A percentile compares a stretch with the other conserved stretches of the same genome.
phyloP scores from a whole-genome alignment of 1,140 invertebrate genomes.

The Hylaeus anthracinus region DNA sequence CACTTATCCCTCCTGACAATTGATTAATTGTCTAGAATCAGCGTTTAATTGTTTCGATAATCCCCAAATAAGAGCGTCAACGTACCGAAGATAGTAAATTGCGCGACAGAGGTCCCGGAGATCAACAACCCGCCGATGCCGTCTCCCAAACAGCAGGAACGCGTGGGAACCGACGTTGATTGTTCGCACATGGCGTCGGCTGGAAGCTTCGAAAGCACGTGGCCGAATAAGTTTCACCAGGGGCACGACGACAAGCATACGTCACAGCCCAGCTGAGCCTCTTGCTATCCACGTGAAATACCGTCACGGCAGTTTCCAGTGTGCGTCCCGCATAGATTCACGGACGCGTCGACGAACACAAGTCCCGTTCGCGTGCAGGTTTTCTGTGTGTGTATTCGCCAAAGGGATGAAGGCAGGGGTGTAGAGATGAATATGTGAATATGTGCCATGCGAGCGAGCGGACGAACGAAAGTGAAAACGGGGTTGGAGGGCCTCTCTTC shows the following conservation, averaged over 20 bases:
- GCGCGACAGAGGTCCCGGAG: background rate
- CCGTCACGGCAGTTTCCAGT: conserved; percentile 8
- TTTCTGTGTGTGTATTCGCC: conserved; percentile 22
- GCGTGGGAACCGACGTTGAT: conserved; percentile 2
- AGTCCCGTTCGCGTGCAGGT: background rate
- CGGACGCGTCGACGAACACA: background rate
- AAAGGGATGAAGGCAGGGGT: conserved; percentile 38
- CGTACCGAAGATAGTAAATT: too few relatives aligned
- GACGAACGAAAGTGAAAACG: conserved; percentile 77
- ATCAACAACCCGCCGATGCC: conserved; percentile 1
- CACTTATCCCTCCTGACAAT: too few relatives aligned
- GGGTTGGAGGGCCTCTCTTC: conserved; percentile 68
- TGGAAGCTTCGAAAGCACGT: conserved; percentile 35
- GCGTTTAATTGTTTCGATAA: too few relatives aligned
- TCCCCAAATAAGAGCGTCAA: too few relatives aligned
- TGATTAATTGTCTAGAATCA: too few relatives aligned
- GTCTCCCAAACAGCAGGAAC: background rate
- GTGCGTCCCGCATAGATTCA: conserved; percentile 11
- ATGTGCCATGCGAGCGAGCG: conserved; percentile 72
- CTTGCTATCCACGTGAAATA: conserved; percentile 34
- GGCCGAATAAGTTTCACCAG: conserved; percentile 66
- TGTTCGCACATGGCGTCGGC: background rate
- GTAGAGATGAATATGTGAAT: conserved; percentile 74
- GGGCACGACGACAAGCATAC: conserved; percentile 49
- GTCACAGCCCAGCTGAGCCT: conserved; percentile 70